Conservation (phyloP, 1,140 invertebrate genomes). For the Formica selysi region DNA sequence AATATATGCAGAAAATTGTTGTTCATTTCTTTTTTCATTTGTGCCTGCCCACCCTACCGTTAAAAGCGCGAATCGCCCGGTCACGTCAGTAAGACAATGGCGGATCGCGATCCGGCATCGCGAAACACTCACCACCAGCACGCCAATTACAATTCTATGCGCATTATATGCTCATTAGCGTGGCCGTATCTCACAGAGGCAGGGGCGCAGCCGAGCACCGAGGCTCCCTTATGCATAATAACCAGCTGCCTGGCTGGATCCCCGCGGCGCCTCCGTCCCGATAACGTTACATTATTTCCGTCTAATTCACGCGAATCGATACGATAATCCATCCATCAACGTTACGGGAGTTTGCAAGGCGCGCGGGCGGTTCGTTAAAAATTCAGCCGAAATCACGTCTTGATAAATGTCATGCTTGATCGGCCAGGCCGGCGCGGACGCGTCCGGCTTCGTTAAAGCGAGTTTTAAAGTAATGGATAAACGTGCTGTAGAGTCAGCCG, state of each 20-base stretch:
- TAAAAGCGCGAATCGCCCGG: conserved; percentile 8
- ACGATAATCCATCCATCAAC: conserved; percentile 71
- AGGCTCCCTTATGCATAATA: conserved; percentile 68
- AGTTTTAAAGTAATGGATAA: conserved; percentile 59
- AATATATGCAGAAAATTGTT: background rate
- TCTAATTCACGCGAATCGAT: conserved; percentile 71
- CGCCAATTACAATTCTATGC: conserved; percentile 69
- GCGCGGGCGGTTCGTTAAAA: conserved; percentile 67
- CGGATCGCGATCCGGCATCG: conserved; percentile 34
- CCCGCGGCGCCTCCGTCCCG: conserved; percentile 39
- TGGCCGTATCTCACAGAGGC: conserved; percentile 57
- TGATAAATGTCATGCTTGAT: conserved; percentile 72
- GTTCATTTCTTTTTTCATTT: background rate
- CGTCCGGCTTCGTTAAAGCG: conserved; percentile 53
- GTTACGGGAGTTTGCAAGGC: conserved; percentile 43
- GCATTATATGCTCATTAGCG: conserved; percentile 75
- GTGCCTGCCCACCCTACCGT: background rate
- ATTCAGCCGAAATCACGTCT: conserved; percentile 69
- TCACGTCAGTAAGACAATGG: conserved; percentile 30
- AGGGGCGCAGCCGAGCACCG: conserved; percentile 36
- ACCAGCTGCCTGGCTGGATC: conserved; percentile 47
- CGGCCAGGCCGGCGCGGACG: conserved; percentile 19
- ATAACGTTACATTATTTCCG: conserved; percentile 71
- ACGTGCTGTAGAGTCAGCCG: conserved; percentile 53
- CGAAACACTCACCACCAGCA: conserved; percentile 39